These are phyloP conservation scores for Thamnaconus septentrionalis DNA, from an alignment of 2,113 vertebrate species.

Conservation along the genomic window DNA sequence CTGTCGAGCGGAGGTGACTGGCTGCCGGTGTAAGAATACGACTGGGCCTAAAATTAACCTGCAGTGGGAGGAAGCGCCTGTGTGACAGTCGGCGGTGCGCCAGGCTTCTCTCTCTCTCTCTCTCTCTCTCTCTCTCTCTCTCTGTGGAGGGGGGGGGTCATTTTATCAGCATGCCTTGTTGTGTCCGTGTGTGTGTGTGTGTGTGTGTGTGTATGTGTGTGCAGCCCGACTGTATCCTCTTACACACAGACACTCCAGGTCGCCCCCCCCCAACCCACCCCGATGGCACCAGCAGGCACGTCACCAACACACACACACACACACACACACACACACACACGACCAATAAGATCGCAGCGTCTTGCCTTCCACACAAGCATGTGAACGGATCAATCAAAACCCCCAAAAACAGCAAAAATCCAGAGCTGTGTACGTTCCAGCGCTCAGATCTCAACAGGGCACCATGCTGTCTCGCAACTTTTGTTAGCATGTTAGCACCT, in stretches of 20 bases:
- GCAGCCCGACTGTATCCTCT: conserved; percentile 70
- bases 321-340: conserved; percentile 24
- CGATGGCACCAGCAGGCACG: conserved; percentile 75
- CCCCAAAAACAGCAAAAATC: not conserved
- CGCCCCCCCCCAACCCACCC: conserved; percentile 39
- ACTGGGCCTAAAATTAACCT: conserved; percentile 88
- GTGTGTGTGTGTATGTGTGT: conserved; percentile 62
- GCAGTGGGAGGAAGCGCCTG: conserved; percentile 85
- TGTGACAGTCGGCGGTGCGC: conserved; percentile 90
- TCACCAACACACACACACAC: conserved; percentile 35
- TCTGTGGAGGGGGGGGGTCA: no score
- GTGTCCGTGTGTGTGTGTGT: conserved; percentile 54
- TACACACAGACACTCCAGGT: conserved; percentile 69
- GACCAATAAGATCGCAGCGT: no score
- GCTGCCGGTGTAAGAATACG: conserved; percentile 86
- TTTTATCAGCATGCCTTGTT: conserved; percentile 57
- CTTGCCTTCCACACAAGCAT: conserved; percentile 4
- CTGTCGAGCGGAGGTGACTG: conserved; percentile 55
- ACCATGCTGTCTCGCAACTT: no score
- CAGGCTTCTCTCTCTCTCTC: conserved; percentile 66
- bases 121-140: no score
- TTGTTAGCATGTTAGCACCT: no score
- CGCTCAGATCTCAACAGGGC: no score
- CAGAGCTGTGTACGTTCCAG: no score
- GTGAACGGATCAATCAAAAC: conserved; percentile 8